Evolutionary conservation across 37 sponge, comb jelly and placozoan species (phyloP), one percentile per base, ranked within the genome.

Genomic region (Haliclona indistincta): DNA sequence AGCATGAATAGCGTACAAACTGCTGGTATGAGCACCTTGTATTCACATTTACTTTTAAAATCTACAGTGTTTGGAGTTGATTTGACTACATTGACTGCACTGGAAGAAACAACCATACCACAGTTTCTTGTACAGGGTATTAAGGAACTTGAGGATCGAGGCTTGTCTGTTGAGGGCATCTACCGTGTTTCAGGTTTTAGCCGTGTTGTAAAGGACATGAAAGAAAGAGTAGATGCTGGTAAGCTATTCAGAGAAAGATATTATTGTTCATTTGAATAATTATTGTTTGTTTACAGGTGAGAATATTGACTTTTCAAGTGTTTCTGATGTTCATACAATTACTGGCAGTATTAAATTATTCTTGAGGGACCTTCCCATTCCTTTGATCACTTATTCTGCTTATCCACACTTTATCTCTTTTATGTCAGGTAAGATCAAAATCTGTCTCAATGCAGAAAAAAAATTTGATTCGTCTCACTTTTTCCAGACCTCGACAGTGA

Each of bases 361-460:
- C 52, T 64, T 91, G 26, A 77, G 91, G 54, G 86, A 82, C 36
- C 75, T 91, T 29, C 91, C 91, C 29, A 86, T 82, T 1, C 91
- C 91, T 32, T 55, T 91, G 20, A 75, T 89, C 5, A 63, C 85
- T 7, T 84, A 56, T 77, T 78, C 82, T 70, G 69, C 69, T 15
- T 88, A 81, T 54, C 56, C 54, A 56, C 74, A 56, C 22, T 28
- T 73, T n/a, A 30, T 73, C 1, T n/a, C 3, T 4, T 8, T 33
- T 6, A 35, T 73, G 5, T n/a, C 54, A 34, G 62, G 74, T 73
- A 54, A 29, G 54, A 45, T 29, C 30, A 29, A 11, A 60, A n/a
- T 60, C 8, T 60, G 63, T 60, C 15, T 20, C 15, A 11, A n/a
- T 60, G 26, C 15, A 10, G 8, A 10, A n/a, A 60, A 10, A 60